Evolutionary conservation across 2,888 invertebrate genomes (phyloP).

Genomic region (Alcis repandata): DNA sequence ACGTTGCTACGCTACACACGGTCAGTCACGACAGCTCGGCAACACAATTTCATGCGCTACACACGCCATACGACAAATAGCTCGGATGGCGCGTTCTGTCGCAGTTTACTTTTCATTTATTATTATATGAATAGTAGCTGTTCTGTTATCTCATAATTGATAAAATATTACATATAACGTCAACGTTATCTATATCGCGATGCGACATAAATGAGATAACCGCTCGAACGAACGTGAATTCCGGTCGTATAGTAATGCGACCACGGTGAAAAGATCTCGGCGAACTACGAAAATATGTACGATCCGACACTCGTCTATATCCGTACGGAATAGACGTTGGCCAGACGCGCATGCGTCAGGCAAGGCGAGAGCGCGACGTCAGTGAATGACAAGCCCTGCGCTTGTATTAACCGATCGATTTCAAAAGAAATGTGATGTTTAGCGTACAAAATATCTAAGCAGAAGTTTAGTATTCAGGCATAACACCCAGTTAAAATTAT

Average conservation of each 20-base stretch:
- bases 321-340: constrained; percentile 81
- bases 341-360: constrained; percentile 85
- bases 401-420: constrained; percentile 82
- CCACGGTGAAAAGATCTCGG: constrained; percentile 74
- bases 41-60: constrained; percentile 62
- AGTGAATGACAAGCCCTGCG: constrained; percentile 83
- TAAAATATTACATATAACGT: constrained; percentile 75
- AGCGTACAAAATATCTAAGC: constrained; percentile 47
- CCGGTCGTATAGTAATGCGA: constrained; percentile 73
- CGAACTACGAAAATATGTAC: constrained; percentile 73
- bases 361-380: constrained; percentile 73
- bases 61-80: constrained; percentile 63
- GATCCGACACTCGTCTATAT: constrained; percentile 76
- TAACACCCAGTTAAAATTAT: neutral
- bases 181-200: constrained; percentile 77
- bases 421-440: constrained; percentile 74
- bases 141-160: constrained; percentile 77
- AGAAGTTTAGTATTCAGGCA: constrained; percentile 34
- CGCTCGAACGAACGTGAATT: constrained; percentile 71
- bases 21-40: constrained; percentile 57
- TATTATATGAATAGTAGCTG: constrained; percentile 72
- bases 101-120: constrained; percentile 79
- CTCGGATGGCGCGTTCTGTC: constrained; percentile 66
- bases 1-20: constrained; percentile 54
- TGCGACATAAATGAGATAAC: constrained; percentile 83